Conservation (phyloP, 2,797 vertebrate species). For the Luscinia luscinia region DNA sequence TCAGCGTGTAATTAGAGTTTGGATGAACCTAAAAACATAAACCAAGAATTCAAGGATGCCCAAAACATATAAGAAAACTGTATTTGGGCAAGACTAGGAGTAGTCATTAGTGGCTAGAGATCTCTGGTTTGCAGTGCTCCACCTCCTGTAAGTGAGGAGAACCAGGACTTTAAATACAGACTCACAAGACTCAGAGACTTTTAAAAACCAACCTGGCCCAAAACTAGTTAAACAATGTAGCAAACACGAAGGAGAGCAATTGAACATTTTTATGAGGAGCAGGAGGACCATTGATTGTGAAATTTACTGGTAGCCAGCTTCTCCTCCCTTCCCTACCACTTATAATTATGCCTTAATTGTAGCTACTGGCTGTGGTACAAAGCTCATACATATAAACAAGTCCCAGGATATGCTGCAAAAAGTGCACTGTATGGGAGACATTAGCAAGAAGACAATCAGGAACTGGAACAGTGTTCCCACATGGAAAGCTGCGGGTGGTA, state of each 20-base stretch:
- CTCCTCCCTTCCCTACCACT: slow-evolving; percentile 43
- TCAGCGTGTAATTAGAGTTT: slow-evolving; percentile 52
- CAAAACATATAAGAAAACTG: slow-evolving; percentile 47
- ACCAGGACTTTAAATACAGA: slow-evolving; percentile 27
- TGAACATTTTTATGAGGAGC: slow-evolving; percentile 48
- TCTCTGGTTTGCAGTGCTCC: slow-evolving; percentile 30
- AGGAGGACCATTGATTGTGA: slow-evolving; percentile 40
- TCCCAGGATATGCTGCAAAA: slow-evolving; percentile 43
- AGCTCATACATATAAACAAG: slow-evolving; percentile 53
- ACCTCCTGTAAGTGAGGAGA: slow-evolving; percentile 11
- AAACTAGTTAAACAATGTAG: slow-evolving; percentile 54
- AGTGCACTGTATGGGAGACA: slow-evolving; percentile 20
- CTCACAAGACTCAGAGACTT: not conserved
- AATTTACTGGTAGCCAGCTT: slow-evolving; percentile 63
- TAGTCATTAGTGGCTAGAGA: slow-evolving; percentile 62
- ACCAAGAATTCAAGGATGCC: slow-evolving; percentile 48
- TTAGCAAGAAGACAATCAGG: slow-evolving; percentile 54
- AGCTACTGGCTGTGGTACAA: slow-evolving; percentile 57
- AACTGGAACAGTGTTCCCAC: slow-evolving; percentile 7
- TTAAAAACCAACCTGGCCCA: not conserved
- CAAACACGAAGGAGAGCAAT: slow-evolving; percentile 40
- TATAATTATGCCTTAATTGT: slow-evolving; percentile 68
- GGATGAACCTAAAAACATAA: slow-evolving; percentile 45
- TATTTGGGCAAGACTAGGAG: slow-evolving; percentile 4
- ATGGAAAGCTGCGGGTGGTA: slow-evolving; percentile 55